Evolutionary conservation across 2,797 vertebrate species (phyloP), one percentile per base, ranked within the genome.

Genomic region (Pelochelys cantorii): DNA sequence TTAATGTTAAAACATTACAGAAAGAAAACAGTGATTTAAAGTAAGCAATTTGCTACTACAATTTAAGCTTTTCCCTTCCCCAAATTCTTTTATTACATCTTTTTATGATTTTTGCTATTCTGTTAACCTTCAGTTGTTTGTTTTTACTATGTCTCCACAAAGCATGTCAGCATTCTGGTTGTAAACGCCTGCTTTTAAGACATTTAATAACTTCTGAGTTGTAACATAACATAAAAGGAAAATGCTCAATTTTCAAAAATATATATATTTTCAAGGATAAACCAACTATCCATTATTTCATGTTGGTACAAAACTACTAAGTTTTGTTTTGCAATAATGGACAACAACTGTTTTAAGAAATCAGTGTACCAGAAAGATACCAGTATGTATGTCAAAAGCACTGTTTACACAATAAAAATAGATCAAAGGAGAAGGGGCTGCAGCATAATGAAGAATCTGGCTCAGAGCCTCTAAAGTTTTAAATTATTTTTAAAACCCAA

Each of bases 21-120:
- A 92, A 91, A 91, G 81, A 11, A 88, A 23, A 48, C 79, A 83
- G 68, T 80, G 54, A 80, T 37, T 22, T 79, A 89, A 90, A 94
- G 42, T 48, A 87, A 96, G 92, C 62, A 86, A 56, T 91, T 83
- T 84, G 6, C 75, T 90, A 29, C 84, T 79, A 86, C 83, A 93
- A 90, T 65, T 81, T 56, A 79, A 1, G 0, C 87, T 82, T 81
- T 31, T 57, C 52, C 65, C 55, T 83, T 92, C 82, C 62, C 87
- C 89, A 59, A 91, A 91, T 65, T 87, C 29, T 85, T 91, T 31
- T 31, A 7, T 93, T 81, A 48, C 37, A 31, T 34, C 3, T 93
- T 88, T 18, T 84, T 29, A 88, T 74, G 11, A 78, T 56, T 90
- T 87, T 13, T 75, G 34, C 85, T 89, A 68, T n/a, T 92, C 20